phyloP scores from a whole-genome alignment of 2,113 vertebrate species.

The Monopterus albus region DNA sequence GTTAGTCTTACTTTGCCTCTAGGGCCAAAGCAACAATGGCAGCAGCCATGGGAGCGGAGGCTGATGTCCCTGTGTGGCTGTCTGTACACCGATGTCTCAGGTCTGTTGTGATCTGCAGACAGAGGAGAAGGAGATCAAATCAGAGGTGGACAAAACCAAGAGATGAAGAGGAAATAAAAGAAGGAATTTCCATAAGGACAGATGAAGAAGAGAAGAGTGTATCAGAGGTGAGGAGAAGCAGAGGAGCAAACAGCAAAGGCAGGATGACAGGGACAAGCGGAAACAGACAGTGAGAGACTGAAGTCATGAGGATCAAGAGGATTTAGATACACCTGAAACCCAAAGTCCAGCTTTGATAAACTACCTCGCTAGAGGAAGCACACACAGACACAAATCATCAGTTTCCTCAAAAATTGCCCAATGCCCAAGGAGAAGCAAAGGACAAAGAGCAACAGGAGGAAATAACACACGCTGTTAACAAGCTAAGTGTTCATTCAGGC shows the following conservation, averaged over 20 bases:
- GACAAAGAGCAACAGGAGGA: constrained; percentile 1
- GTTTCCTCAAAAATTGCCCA: constrained; percentile 1
- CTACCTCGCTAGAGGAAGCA: constrained; percentile 17
- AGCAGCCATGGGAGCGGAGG: constrained; percentile 98
- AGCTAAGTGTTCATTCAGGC: constrained; percentile 32
- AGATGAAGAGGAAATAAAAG: background rate
- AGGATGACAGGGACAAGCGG: constrained; percentile 8
- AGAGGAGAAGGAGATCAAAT: constrained; percentile 40
- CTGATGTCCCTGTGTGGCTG: constrained; percentile 98
- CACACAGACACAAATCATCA: constrained; percentile 4
- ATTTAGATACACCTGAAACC: constrained; percentile 63
- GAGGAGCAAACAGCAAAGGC: background rate
- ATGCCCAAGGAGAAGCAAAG: constrained; percentile 32
- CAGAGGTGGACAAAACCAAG: background rate
- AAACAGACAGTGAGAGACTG: constrained; percentile 21
- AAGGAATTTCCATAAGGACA: background rate
- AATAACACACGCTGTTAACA: constrained; percentile 33
- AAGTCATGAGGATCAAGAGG: constrained; percentile 52
- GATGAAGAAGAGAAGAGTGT: background rate
- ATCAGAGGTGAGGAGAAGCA: background rate
- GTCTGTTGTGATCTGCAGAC: constrained; percentile 94
- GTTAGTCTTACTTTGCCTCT: constrained; percentile 96
- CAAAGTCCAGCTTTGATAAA: constrained; percentile 62
- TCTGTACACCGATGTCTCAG: constrained; percentile 97
- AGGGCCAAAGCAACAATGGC: constrained; percentile 97